phyloP scores from a whole-genome alignment of 2,888 invertebrate genomes.

The Celastrina argiolus region DNA sequence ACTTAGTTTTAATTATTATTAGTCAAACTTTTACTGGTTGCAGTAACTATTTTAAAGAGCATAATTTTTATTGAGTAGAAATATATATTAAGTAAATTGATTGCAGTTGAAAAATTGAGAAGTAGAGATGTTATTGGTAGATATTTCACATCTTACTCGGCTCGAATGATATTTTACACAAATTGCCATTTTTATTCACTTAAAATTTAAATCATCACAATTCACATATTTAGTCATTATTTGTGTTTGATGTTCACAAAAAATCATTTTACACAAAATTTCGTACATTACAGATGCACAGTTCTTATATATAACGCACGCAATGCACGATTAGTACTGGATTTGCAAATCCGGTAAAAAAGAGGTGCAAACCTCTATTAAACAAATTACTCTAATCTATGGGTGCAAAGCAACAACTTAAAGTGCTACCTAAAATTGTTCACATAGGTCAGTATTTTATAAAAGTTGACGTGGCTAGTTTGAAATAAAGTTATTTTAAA shows the following conservation, averaged over 20 bases:
- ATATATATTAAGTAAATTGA: no score
- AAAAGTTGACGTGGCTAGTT: not conserved
- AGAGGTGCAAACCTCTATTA: no score
- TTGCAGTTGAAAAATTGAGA: no score
- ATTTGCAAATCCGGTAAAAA: no score
- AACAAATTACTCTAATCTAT: no score
- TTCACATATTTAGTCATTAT: not conserved
- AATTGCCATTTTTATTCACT: not conserved
- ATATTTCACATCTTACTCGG: not conserved
- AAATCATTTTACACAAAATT: not conserved
- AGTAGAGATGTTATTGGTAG: not conserved
- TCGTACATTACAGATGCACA: no score
- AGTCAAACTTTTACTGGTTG: not conserved
- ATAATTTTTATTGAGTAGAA: no score
- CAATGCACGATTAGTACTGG: no score
- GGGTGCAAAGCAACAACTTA: conserved; percentile 36
- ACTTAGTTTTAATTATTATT: not conserved
- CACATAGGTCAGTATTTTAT: not conserved
- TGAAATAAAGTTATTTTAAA: conserved; percentile 5
- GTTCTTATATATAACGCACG: no score
- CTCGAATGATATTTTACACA: not conserved
- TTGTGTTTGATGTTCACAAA: not conserved
- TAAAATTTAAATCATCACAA: not conserved
- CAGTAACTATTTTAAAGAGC: not conserved
- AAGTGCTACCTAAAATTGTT: not conserved